Evolutionary conservation across 1,140 invertebrate genomes (phyloP).

Genomic region (Periplaneta americana): DNA sequence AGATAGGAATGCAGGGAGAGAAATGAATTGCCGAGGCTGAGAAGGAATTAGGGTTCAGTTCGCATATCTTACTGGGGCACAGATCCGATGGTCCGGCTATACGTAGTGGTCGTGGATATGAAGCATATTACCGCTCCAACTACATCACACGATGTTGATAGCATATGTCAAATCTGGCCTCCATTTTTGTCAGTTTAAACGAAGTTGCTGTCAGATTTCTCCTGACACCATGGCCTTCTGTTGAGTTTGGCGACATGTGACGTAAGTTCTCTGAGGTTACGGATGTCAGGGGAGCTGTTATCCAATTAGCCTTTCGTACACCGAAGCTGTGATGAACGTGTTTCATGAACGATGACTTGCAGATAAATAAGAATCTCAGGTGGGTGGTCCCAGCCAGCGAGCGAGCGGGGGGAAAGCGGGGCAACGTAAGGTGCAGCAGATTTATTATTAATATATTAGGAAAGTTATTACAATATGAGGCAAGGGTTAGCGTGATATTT

Average conservation of each 20-base stretch:
- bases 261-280: too few species aligned
- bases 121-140: too few species aligned
- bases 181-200: not conserved
- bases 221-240: too few species aligned
- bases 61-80: too few species aligned
- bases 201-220: not conserved
- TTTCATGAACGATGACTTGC: not conserved
- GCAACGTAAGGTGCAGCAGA: not conserved
- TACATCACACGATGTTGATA: too few species aligned
- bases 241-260: not conserved
- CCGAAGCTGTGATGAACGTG: not conserved
- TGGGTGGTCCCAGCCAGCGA: not conserved
- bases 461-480: not conserved
- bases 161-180: too few species aligned
- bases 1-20: too few species aligned
- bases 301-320: not conserved
- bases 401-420: too few species aligned
- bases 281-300: not conserved
- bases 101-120: too few species aligned
- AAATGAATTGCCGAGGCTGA: too few species aligned
- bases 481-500: not conserved
- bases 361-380: not conserved
- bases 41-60: too few species aligned
- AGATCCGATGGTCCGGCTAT: too few species aligned
- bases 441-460: not conserved